These are phyloP conservation scores for Bedellia somnulentella DNA, from an alignment of 2,888 invertebrate species.

Conservation along the genomic window DNA sequence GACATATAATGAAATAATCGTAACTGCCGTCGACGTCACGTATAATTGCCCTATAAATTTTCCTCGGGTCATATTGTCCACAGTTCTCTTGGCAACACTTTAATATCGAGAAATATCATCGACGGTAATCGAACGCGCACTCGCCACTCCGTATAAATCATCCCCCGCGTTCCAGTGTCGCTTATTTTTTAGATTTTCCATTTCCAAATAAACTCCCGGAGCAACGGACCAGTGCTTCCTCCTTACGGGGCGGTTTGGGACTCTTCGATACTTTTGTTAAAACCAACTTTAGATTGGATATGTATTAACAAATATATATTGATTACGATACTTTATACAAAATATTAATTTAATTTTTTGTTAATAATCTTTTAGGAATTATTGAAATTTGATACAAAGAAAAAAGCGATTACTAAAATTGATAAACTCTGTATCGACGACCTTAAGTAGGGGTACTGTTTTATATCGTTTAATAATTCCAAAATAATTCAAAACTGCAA, in stretches of 20 bases:
- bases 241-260: constrained; percentile 53
- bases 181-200: constrained; percentile 60
- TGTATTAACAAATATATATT: no score
- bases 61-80: constrained; percentile 60
- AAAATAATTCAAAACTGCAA: no score
- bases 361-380: no score
- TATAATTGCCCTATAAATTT: constrained; percentile 57
- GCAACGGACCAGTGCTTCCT: constrained; percentile 55
- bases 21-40: constrained; percentile 53
- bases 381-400: no score
- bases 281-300: no score
- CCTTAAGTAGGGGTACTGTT: no score
- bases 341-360: no score
- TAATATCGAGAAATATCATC: constrained; percentile 61
- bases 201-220: constrained; percentile 59
- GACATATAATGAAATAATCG: constrained; percentile 59
- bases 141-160: constrained; percentile 52
- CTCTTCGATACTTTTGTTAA: background rate
- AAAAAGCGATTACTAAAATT: no score
- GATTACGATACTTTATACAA: no score
- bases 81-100: constrained; percentile 57
- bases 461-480: no score
- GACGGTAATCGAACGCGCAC: constrained; percentile 39
- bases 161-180: constrained; percentile 35
- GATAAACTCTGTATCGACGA: no score